Evolutionary conservation across 2,888 invertebrate genomes (phyloP), one percentile per base, ranked within the genome.

Genomic region (Bedellia somnulentella): DNA sequence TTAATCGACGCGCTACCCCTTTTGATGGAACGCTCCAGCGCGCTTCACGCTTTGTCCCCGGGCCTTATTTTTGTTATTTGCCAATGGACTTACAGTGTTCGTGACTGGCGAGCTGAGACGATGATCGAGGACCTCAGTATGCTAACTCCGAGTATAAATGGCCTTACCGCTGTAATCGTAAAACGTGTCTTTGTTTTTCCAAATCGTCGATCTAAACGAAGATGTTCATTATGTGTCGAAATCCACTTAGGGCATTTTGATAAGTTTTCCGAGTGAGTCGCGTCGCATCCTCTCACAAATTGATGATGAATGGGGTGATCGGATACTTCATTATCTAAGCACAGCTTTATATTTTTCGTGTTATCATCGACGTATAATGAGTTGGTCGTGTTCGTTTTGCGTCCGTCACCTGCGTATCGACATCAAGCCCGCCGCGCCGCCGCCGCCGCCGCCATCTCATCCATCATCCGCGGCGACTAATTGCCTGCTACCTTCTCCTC

Each of bases 351-450:
- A 29, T 29, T 27, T 26, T 27, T 29, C 22, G 29, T 31, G 59
- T 71, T 73, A 71, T 71, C 70, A 62, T 50, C 57, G 57, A 53
- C 66, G 70, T 68, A 67, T 75, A 75, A 73, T 71, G 70, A 70
- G 66, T 60, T 42, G 42, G 39, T 51, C 49, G 49, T 58, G 58
- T 44, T 68, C 73, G 59, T 67, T 71, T 70, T 68, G 57, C 59
- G 60, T 57, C 57, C 60, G 60, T 60, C 67, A 57, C 45, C 39
- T 40, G 27, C 47, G 49, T 59, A 64, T 59, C 59, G 53, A 37
- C 43, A 44, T 30, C 27, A 52, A 51, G 53, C 51, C 56, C 14
- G 8, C n/a, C n/a, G n/a, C n/a, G n/a, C n/a, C n/a, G n/a, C n/a
- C n/a, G n/a, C 17, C 22, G 27, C 27, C 27, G 26, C 22, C 31